A percentile compares a stretch with the other conserved stretches of the same genome.
phyloP scores from a whole-genome alignment of 2,113 vertebrate genomes.

The Sciurus niger region DNA sequence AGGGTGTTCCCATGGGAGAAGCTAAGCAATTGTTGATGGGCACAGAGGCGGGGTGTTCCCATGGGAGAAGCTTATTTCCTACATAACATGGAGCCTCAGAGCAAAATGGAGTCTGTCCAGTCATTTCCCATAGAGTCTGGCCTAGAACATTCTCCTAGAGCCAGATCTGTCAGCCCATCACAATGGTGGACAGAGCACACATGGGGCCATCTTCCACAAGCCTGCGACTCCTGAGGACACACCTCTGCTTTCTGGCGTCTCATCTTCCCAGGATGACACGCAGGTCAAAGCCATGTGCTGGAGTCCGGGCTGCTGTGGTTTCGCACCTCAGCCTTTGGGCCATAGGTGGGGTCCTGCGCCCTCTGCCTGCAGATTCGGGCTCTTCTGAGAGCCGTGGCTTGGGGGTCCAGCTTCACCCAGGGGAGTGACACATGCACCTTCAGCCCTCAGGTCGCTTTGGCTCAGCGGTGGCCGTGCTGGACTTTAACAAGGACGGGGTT shows the following conservation, averaged over 20 bases:
- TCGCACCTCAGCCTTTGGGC: neutral
- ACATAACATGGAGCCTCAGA: no score
- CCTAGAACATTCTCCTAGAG: no score
- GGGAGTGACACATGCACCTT: slow-evolving; percentile 18
- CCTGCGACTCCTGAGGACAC: neutral
- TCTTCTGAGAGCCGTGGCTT: neutral
- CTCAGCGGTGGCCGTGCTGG: slow-evolving; percentile 89
- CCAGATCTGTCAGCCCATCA: no score
- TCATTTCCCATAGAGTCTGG: no score
- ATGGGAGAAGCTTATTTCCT: no score
- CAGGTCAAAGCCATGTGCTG: fast-evolving
- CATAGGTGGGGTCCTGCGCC: fast-evolving
- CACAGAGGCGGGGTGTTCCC: no score
- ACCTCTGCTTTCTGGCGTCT: neutral
- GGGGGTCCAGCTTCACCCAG: neutral
- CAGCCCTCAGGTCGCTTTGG: slow-evolving; percentile 91
- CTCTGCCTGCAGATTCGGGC: no score
- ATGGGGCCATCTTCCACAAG: neutral
- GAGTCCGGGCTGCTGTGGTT: fast-evolving
- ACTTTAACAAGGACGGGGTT: slow-evolving; percentile 89
- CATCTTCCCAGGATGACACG: neutral
- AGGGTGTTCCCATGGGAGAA: no score
- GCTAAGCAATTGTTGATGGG: no score
- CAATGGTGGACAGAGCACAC: neutral
- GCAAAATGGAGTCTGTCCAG: neutral